Conservation (phyloP, 2,113 vertebrate genomes). For the Cyprinus carpio region DNA sequence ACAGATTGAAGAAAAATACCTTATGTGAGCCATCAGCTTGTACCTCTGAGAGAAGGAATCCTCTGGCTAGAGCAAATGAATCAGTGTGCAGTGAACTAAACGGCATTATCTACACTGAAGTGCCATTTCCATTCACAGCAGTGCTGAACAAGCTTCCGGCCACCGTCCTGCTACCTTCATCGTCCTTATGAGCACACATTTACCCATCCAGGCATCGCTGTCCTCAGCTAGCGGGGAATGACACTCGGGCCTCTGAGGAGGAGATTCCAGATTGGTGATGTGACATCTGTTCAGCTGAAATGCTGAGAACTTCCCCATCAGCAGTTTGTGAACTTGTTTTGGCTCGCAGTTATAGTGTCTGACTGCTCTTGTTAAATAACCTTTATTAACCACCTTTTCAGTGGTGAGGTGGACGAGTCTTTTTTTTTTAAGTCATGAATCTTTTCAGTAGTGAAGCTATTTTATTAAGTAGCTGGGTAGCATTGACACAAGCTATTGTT, state of each 20-base stretch:
- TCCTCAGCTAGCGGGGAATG: constrained; percentile 1
- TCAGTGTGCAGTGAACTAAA: constrained; percentile 40
- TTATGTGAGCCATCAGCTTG: constrained; percentile 30
- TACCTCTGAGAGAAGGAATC: constrained; percentile 38
- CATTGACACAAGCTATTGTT: background rate
- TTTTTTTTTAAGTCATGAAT: background rate
- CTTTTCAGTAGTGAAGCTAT: background rate
- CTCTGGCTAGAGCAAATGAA: constrained; percentile 41
- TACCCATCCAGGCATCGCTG: constrained; percentile 16
- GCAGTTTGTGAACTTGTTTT: constrained; percentile 4
- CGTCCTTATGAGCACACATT: background rate
- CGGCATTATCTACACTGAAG: constrained; percentile 29
- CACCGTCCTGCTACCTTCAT: background rate
- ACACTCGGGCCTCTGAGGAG: background rate
- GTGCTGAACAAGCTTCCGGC: constrained; percentile 3
- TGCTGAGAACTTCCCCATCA: background rate
- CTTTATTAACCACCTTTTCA: background rate
- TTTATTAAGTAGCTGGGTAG: background rate
- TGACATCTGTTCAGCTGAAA: background rate
- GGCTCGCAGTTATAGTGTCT: background rate
- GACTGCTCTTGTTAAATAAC: background rate
- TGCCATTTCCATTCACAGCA: constrained; percentile 43
- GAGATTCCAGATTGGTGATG: background rate
- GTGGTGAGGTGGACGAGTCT: background rate
- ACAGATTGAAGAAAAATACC: constrained; percentile 16